Evolutionary conservation across 2,888 invertebrate genomes (phyloP).

Genomic region (Crematogaster levior): DNA sequence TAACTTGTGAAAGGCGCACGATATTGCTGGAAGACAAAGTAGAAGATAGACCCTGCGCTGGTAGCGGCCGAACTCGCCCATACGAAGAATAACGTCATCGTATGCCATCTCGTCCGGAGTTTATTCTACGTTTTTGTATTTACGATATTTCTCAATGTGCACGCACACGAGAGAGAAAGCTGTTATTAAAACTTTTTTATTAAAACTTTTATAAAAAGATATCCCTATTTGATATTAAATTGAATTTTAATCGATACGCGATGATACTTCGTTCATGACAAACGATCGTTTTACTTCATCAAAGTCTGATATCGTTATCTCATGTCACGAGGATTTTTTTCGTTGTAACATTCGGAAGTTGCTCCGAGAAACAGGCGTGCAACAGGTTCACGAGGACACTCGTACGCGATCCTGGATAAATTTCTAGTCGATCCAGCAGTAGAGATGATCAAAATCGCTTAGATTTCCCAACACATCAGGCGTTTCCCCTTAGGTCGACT

Average conservation of each 20-base stretch:
- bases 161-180: background rate
- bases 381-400: background rate
- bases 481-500: background rate
- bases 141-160: background rate
- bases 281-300: background rate
- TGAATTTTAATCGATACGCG: background rate
- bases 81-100: constrained; percentile 89
- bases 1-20: constrained; percentile 91
- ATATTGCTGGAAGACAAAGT: constrained; percentile 90
- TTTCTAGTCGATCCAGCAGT: background rate
- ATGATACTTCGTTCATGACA: background rate
- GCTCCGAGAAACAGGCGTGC: background rate
- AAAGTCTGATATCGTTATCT: constrained; percentile 8
- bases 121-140: background rate
- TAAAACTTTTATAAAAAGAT: background rate
- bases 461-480: background rate
- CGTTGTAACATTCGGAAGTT: background rate
- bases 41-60: constrained; percentile 90
- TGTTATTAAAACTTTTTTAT: too few relatives aligned
- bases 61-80: constrained; percentile 91
- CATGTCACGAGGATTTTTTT: constrained; percentile 14
- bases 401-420: background rate
- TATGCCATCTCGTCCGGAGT: constrained; percentile 87
- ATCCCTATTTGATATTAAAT: background rate
- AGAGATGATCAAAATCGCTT: background rate